Evolutionary conservation across 2,797 vertebrate genomes (phyloP), one percentile per base, ranked within the genome.

Genomic region (Bovichtus variegatus): DNA sequence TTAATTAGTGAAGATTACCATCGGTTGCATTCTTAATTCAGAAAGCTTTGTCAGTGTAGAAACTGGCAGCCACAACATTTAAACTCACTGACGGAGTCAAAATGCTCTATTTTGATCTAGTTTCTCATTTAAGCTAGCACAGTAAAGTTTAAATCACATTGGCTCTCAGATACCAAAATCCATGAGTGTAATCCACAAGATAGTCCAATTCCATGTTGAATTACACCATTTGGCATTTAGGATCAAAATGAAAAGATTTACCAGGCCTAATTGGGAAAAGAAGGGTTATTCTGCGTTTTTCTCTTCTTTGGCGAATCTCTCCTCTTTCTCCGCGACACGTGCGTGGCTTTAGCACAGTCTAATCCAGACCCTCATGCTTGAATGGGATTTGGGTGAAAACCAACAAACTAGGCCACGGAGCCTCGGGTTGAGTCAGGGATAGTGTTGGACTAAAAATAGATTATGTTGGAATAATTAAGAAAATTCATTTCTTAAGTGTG

Each of bases 301-400:
- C 72, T 47, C 60, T 76, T 41, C 23, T 70, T 53, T 58, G n/a
- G 36, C 43, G 25, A 86, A 87, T 86, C 65, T 36, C 53, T 87
- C 75, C 44, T 78, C 63, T 57, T 67, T 80, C 72, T 73, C 60
- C 71, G 50, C 0, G 21, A 78, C 89, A 92, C 80, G 82, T 91
- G 90, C 50, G 0, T 29, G 80, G 81, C 71, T 91, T 90, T 70
- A 86, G 59, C 55, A 25, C 62, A 44, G 21, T 87, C 80, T 92
- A 91, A 92, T 93, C 90, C 89, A 71, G 70, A 82, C 74, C 58
- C 80, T 84, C 43, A 57, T 76, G 80, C 69, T 80, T 74, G 25
- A 78, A 80, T 64, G 50, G 87, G 87, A 92, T 91, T 86, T 92
- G 83, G 78, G 90, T 90, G 86, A 91, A 91, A 92, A 92, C 68